These are phyloP conservation scores for Unio delphinus DNA, from an alignment of 2,888 invertebrate species.

Conservation along the genomic window DNA sequence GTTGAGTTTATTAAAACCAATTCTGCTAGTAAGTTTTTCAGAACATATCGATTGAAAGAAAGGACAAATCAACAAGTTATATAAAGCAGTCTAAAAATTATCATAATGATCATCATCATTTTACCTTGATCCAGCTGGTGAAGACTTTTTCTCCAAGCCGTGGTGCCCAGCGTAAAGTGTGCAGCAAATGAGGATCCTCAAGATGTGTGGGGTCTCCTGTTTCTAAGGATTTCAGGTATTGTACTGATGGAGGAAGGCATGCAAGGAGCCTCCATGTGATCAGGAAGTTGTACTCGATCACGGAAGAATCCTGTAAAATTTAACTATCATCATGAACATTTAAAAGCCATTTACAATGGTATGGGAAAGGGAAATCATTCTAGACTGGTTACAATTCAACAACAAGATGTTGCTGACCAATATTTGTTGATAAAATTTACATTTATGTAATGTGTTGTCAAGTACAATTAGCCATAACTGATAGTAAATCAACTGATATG, in stretches of 20 bases:
- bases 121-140: slow-evolving; percentile 86
- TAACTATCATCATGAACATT: background rate
- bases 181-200: slow-evolving; percentile 81
- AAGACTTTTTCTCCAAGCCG: slow-evolving; percentile 87
- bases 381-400: background rate
- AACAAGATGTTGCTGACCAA: background rate
- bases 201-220: slow-evolving; percentile 78
- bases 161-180: slow-evolving; percentile 92
- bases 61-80: too few relatives aligned
- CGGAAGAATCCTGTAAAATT: slow-evolving; percentile 74
- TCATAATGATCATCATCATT: background rate
- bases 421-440: too few relatives aligned
- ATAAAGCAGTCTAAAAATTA: too few relatives aligned
- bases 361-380: background rate
- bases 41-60: too few relatives aligned
- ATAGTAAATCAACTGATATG: too few relatives aligned
- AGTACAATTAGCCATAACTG: too few relatives aligned
- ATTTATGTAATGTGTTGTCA: too few relatives aligned
- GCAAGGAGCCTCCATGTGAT: slow-evolving; percentile 87
- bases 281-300: slow-evolving; percentile 92
- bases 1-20: too few relatives aligned
- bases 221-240: slow-evolving; percentile 86
- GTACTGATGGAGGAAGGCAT: slow-evolving; percentile 90
- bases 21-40: too few relatives aligned
- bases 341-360: background rate